phyloP scores from a whole-genome alignment of 1,140 invertebrate species.

The Drosophila kanapiae region DNA sequence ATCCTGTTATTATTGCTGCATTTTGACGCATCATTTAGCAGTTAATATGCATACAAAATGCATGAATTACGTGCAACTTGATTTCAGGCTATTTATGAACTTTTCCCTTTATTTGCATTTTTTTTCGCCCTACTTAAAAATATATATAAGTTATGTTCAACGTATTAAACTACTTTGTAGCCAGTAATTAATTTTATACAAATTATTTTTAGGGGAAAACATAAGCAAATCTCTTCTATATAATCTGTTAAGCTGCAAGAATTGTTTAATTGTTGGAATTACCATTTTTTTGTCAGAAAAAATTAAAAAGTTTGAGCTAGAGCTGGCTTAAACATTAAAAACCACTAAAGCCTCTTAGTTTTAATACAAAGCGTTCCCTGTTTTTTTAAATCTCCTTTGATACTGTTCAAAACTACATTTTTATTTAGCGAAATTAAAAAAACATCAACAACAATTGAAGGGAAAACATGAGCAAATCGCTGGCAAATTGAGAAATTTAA shows the following conservation, averaged over 20 bases:
- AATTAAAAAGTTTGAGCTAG: background rate
- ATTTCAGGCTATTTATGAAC: conserved; percentile 2
- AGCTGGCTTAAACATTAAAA: background rate
- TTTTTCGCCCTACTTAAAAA: background rate
- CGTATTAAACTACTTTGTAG: too few species aligned
- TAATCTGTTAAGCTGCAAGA: too few species aligned
- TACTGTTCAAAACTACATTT: conserved; percentile 27
- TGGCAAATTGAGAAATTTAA: conserved; percentile 45
- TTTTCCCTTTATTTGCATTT: background rate
- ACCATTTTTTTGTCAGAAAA: background rate
- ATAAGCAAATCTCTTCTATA: background rate
- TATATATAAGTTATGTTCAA: background rate
- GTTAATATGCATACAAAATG: conserved; percentile 28
- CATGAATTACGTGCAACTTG: conserved; percentile 9
- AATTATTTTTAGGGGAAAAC: too few species aligned
- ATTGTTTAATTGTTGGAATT: background rate
- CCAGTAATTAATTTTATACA: too few species aligned
- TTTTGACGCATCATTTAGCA: conserved; percentile 3
- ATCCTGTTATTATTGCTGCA: conserved; percentile 12
- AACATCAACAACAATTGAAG: conserved; percentile 33
- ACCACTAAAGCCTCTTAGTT: background rate
- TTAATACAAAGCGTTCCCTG: too few species aligned
- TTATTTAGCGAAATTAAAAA: conserved; percentile 36
- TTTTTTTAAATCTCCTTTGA: background rate
- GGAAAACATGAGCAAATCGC: conserved; percentile 11